Evolutionary conservation across 2,113 vertebrate genomes (phyloP).

Genomic region (Dicrurus megarhynchus): DNA sequence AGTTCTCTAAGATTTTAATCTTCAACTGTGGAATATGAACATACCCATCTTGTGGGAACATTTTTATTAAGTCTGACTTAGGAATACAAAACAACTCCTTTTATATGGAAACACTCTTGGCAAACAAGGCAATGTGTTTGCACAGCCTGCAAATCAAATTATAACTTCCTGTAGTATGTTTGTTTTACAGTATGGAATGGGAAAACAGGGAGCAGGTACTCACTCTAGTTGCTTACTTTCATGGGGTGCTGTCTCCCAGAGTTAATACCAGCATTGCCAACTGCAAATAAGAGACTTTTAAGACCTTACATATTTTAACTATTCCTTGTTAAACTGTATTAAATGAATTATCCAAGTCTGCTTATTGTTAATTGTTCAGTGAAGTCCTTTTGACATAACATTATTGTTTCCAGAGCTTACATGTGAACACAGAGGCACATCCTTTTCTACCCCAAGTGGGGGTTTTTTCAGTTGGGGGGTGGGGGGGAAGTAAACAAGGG

Average conservation of each 20-base stretch:
- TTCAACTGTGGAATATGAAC: not conserved
- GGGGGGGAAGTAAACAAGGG: fast-evolving
- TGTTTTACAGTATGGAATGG: not conserved
- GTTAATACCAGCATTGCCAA: not conserved
- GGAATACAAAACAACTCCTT: not conserved
- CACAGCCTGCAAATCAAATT: not conserved
- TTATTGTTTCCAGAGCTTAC: not conserved
- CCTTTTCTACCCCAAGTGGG: not conserved
- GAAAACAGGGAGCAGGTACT: not conserved
- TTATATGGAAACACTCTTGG: not conserved
- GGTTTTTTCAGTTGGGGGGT: not conserved
- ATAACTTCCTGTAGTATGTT: not conserved
- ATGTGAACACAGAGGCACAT: not conserved
- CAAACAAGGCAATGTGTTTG: not conserved
- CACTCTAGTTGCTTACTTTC: not conserved
- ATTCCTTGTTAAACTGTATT: not conserved
- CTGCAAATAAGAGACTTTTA: not conserved
- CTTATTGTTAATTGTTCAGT: not conserved
- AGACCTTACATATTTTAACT: not conserved
- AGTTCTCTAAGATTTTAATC: not conserved
- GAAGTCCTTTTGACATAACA: not conserved
- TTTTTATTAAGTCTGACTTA: not conserved
- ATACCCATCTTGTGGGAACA: not conserved
- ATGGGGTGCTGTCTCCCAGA: not conserved
- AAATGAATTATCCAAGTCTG: not conserved